Evolutionary conservation across 2,888 invertebrate species (phyloP), one percentile per base, ranked within the genome.

Genomic region (Synergus laeviventris): DNA sequence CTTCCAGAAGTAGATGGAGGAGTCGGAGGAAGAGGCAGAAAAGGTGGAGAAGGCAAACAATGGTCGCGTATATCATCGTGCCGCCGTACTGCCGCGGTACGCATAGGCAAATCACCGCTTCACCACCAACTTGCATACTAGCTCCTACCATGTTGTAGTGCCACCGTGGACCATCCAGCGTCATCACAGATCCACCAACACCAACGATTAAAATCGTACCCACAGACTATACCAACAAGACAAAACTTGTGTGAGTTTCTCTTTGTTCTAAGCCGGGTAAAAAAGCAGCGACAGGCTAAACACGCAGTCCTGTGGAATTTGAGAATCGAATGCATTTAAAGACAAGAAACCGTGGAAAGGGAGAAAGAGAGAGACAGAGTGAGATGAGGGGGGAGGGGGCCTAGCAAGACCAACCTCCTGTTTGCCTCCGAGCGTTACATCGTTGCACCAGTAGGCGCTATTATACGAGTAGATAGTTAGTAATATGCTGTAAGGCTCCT

Each of bases 21-120:
- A 76, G 79, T 24, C 73, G 74, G 61, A 81, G 78, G 75, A 79
- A 77, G 81, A 81, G 76, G 60, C 81, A 83, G 79, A 80, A 81
- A 81, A 81, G 81, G 81, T 79, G 81, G 81, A 78, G 78, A 83
- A 81, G 74, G 79, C 78, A 84, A 89, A 90, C 89, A 90, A 89
- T 90, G 89, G 89, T 85, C 89, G 87, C 89, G 89, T 90, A 90
- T 90, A 90, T 90, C 90, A 90, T 89, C 89, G 86, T 86, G 90
- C 87, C 86, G 86, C 86, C 86, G 85, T 87, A 82, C 85, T 87
- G 87, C 87, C 83, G 87, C 86, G 83, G 87, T 87, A 89, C 87
- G 89, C 90, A 89, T 89, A 89, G 90, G 89, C 90, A 90, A 90
- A 90, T 90, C 89, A 87, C 88, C 84, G 84, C 75, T 77, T 78